Base-by-base conservation (phyloP, 2,888 invertebrate genomes). In the Bellardia pandia region DNA sequence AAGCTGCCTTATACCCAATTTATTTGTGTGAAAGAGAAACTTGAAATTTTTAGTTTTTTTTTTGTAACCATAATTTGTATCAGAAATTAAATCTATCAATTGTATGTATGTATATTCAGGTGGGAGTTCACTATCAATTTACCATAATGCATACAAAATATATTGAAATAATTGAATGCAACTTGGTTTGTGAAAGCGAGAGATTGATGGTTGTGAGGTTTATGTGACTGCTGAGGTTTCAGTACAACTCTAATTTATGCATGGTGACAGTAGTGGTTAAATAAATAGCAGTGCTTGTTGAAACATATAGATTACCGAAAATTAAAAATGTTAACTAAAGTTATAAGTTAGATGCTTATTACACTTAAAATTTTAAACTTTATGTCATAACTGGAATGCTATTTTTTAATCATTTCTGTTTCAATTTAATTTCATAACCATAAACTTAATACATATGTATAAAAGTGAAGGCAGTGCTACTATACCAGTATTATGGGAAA, bases 81-180 rank as follows among this genome's bases (percentile, higher is more conserved):
- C 68, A 62, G 42, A 76, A 83, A 83, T 83, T 42, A 71, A 76
- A 83, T 83, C 82, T 56, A 71, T 83, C 60, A 83, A 62, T 69
- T 79, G 60, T 48, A 79, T 72, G 60, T 48, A 79, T 72, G 33
- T 53, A 56, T 62, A 48, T 72, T 64, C 72, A 71, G 72, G 71
- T 66, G 80, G 76, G 71, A 85, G 71, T 48, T 76, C 58, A 33
- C 62, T 42, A 69, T 75, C 74, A 79, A 85, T 75, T 81, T 75
- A 48, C 37, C 30, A 14, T 48, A 69, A 79, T 68, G 33, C 45
- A 48, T 76, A 14, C 13, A 56, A 78, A 72, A 42, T 76, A 68
- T 64, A 71, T 80, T 71, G 71, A 45, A 56, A 76, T 76, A 80
- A 76, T 85, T 85, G 80, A 85, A 80, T 75, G 80, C 58, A 76